These are phyloP conservation scores for Cydia amplana DNA, from an alignment of 1,140 invertebrate genomes.

Conservation along the genomic window DNA sequence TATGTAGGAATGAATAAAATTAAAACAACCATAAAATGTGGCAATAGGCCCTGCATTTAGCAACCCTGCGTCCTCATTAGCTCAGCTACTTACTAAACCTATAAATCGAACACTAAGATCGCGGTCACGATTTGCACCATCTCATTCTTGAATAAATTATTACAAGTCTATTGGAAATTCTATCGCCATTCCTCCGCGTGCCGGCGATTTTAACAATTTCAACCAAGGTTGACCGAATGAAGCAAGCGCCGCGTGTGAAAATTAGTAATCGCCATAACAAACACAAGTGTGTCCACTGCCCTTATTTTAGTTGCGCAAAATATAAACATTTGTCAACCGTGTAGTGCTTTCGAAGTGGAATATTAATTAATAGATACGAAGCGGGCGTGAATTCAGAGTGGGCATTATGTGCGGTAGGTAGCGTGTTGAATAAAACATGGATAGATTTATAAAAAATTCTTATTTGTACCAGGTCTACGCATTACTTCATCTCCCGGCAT, in stretches of 20 bases:
- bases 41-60: background rate
- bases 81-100: conserved; percentile 14
- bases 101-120: conserved; percentile 4
- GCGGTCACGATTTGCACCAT: conserved; percentile 13
- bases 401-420: background rate
- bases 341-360: conserved; percentile 33
- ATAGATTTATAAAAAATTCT: background rate
- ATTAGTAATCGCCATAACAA: conserved; percentile 44
- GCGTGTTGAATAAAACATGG: background rate
- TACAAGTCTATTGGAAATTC: conserved; percentile 14
- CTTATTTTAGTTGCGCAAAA: conserved; percentile 46
- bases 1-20: too few relatives aligned
- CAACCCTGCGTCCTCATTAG: background rate
- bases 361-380: conserved; percentile 35
- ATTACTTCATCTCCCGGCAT: conserved; percentile 1
- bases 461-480: background rate
- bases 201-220: conserved; percentile 42
- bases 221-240: conserved; percentile 55
- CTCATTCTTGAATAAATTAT: conserved; percentile 16
- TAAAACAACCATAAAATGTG: background rate
- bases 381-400: background rate
- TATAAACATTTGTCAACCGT: conserved; percentile 41
- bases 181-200: conserved; percentile 10
- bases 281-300: conserved; percentile 34
- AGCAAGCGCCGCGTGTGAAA: conserved; percentile 57